Percentiles rank a stretch among this genome's conserved stretches.
These are phyloP conservation scores for Urophycis tenuis DNA, from an alignment of 2,797 vertebrate genomes.

Conservation along the genomic window DNA sequence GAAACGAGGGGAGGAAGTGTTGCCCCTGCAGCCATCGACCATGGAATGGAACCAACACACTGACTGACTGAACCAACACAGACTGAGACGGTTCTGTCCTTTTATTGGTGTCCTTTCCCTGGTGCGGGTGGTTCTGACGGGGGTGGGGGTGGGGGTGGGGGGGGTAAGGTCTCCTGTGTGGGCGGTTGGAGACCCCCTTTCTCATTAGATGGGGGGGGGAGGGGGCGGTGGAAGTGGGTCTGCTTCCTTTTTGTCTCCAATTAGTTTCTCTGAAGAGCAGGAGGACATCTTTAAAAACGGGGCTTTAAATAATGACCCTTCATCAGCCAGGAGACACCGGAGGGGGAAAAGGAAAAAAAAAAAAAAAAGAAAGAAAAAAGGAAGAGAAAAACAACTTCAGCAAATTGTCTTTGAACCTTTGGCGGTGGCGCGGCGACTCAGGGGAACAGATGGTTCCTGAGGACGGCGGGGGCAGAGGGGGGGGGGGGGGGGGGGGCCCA, in stretches of 20 bases:
- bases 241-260: slow-evolving; percentile 73
- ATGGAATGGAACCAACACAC: background rate
- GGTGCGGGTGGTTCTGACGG: slow-evolving; percentile 29
- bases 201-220: slow-evolving; percentile 65
- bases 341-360: slow-evolving; percentile 38
- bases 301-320: slow-evolving; percentile 74
- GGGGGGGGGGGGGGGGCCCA: slow-evolving; percentile 33
- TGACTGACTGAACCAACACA: no score
- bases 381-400: slow-evolving; percentile 54
- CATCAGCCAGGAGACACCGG: slow-evolving; percentile 59
- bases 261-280: slow-evolving; percentile 68
- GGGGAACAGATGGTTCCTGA: slow-evolving; percentile 60
- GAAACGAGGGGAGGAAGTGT: background rate
- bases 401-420: slow-evolving; percentile 68
- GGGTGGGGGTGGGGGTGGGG: slow-evolving; percentile 26
- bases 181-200: slow-evolving; percentile 57
- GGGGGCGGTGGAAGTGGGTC: slow-evolving; percentile 46
- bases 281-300: slow-evolving; percentile 68
- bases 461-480: slow-evolving; percentile 43
- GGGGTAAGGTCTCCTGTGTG: slow-evolving; percentile 60
- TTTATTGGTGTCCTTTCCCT: background rate
- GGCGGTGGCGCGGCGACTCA: slow-evolving; percentile 56
- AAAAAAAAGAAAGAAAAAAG: background rate
- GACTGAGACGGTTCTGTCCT: background rate
- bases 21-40: background rate